Evolutionary conservation across 2,888 invertebrate species (phyloP), one percentile per base, ranked within the genome.

Genomic region (Cheilosia urbana): DNA sequence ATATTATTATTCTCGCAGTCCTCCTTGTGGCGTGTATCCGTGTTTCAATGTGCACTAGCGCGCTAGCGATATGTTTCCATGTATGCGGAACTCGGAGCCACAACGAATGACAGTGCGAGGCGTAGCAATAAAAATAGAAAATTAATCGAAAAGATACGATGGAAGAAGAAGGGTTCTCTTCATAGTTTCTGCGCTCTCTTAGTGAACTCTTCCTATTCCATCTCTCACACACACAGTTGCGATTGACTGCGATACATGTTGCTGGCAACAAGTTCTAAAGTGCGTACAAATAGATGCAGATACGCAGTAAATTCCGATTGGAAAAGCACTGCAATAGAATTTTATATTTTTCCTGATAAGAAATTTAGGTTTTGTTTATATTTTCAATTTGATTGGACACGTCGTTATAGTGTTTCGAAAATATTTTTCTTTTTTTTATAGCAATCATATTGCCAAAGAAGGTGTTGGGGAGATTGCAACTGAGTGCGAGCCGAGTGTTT

Each of bases 1-100:
- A 77, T 85, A 81, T 77, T 85, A 81, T 85, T 81, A 85, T 85
- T 85, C 68, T 62, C 81, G 51, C 51, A 37, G 60, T 85, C 72
- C 68, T 76, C 81, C 71, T 72, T 66, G 60, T 75, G 55, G 2
- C 47, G 63, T 73, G 73, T 63, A 53, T 69, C 75, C 80, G 80
- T 62, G 73, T 63, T 66, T 55, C 42, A 45, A 71, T 58, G 40
- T 62, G 60, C 69, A 49, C 63, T 17, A 13, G 60, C 69, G 42
- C 24, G 15, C 30, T 34, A 19, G n/a, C 24, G 4, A 21, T n/a
- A 7, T 4, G 65, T 55, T 47, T 58, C 37, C 30, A 51, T 73
- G 40, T 65, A 60, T 76, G 76, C 6, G 53, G 40, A 21, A 21
- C 17, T 49, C 47, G 11, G 42, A 58, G 42, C 24, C 55, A n/a